phyloP scores from a whole-genome alignment of 1,140 invertebrate genomes.

The Drosophila nannoptera region DNA sequence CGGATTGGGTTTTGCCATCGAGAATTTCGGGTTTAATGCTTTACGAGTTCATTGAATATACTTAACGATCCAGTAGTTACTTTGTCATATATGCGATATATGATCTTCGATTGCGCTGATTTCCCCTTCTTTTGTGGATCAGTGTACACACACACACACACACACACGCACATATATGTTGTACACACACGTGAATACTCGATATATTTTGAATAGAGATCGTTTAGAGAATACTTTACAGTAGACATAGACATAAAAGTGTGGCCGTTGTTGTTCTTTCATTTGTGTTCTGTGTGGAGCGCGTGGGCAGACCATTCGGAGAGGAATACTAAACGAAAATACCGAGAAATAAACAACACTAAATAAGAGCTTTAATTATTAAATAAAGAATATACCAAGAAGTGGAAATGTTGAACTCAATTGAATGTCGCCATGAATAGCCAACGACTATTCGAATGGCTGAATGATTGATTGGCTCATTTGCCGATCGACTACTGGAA shows the following conservation, averaged over 20 bases:
- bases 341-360: conserved; percentile 55
- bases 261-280: neutral
- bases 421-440: too few relatives aligned
- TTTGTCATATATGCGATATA: conserved; percentile 73
- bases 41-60: conserved; percentile 46
- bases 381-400: conserved; percentile 73
- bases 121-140: conserved; percentile 69
- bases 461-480: too few relatives aligned
- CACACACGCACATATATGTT: conserved; percentile 46
- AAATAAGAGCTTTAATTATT: conserved; percentile 78
- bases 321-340: conserved; percentile 24
- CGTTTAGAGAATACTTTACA: conserved; percentile 47
- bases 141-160: conserved; percentile 36
- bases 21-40: conserved; percentile 35
- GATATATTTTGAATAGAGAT: conserved; percentile 67
- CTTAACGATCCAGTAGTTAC: conserved; percentile 74
- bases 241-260: conserved; percentile 39
- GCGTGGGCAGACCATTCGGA: conserved; percentile 30
- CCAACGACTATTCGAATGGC: too few relatives aligned
- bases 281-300: too few relatives aligned
- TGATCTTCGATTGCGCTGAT: conserved; percentile 63
- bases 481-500: too few relatives aligned
- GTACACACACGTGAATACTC: too few relatives aligned
- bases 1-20: conserved; percentile 48
- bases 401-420: conserved; percentile 6